A percentile compares a stretch with the other conserved stretches of the same genome.
Conservation (phyloP, 2,888 invertebrate genomes). For the Coelopa pilipes region DNA sequence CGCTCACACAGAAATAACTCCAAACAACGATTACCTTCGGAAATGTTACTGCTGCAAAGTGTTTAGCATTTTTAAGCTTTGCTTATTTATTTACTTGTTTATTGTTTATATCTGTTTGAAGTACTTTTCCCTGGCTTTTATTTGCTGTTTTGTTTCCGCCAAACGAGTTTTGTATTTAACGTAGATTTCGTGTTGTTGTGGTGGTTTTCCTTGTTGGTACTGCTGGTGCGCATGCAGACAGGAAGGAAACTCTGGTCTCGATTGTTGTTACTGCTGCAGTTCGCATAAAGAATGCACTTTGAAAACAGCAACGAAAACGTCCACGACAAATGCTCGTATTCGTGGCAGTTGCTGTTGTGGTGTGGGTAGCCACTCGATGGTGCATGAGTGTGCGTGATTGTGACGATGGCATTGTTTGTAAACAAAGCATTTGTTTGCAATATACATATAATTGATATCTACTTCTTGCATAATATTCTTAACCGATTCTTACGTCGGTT, state of each 20-base stretch:
- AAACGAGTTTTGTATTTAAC: too few species aligned
- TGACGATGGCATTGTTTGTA: constrained; percentile 3
- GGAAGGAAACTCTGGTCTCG: too few species aligned
- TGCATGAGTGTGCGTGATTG: background rate
- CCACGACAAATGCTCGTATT: background rate
- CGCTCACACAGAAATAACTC: background rate
- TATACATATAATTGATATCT: background rate
- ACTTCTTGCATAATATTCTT: constrained; percentile 1
- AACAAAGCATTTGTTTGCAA: background rate
- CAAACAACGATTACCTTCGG: background rate
- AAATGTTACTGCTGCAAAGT: background rate
- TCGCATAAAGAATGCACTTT: background rate
- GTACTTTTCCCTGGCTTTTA: too few species aligned
- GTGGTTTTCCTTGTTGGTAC: too few species aligned
- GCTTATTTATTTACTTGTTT: background rate
- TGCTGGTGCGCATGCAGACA: too few species aligned
- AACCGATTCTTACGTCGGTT: background rate
- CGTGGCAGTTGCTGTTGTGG: background rate
- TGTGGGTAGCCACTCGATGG: background rate
- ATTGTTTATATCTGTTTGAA: too few species aligned
- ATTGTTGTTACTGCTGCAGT: background rate
- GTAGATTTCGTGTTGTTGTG: too few species aligned
- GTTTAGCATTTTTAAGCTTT: background rate
- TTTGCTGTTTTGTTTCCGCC: too few species aligned
- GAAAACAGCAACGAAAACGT: background rate